Conservation (phyloP, 2,888 invertebrate genomes). For the Oscheius sp. region DNA sequence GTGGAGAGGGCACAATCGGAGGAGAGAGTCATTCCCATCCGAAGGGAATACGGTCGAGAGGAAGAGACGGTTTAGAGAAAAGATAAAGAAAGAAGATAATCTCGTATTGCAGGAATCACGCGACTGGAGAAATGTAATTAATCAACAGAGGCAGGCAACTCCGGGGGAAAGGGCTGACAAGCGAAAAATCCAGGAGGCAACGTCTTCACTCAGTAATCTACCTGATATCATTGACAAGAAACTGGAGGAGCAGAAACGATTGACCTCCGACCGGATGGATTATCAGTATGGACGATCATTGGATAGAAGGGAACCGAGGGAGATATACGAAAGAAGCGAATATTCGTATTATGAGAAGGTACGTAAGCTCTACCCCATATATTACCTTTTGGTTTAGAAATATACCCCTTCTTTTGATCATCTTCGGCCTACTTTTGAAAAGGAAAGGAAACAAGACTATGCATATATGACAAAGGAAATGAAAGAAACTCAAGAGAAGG, state of each 20-base stretch:
- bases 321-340: constrained; percentile 45
- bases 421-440: neutral
- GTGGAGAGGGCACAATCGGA: constrained; percentile 35
- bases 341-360: constrained; percentile 38
- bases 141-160: constrained; percentile 53
- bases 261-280: neutral
- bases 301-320: constrained; percentile 10
- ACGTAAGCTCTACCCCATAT: neutral
- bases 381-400: neutral
- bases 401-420: constrained; percentile 6
- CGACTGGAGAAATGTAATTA: constrained; percentile 55
- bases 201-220: constrained; percentile 40
- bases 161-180: constrained; percentile 42
- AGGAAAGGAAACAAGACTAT: neutral
- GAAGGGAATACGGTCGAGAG: constrained; percentile 37
- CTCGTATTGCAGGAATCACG: constrained; percentile 47
- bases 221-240: constrained; percentile 47
- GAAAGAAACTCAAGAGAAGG: neutral
- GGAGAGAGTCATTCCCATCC: constrained; percentile 31
- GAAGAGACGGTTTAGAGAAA: constrained; percentile 6
- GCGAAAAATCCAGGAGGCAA: constrained; percentile 19
- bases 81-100: too few relatives aligned
- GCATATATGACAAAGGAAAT: neutral
- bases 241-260: constrained; percentile 33
- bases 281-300: constrained; percentile 7